phyloP scores from a whole-genome alignment of 1,140 invertebrate genomes.

The Scaptomyza pallida region DNA sequence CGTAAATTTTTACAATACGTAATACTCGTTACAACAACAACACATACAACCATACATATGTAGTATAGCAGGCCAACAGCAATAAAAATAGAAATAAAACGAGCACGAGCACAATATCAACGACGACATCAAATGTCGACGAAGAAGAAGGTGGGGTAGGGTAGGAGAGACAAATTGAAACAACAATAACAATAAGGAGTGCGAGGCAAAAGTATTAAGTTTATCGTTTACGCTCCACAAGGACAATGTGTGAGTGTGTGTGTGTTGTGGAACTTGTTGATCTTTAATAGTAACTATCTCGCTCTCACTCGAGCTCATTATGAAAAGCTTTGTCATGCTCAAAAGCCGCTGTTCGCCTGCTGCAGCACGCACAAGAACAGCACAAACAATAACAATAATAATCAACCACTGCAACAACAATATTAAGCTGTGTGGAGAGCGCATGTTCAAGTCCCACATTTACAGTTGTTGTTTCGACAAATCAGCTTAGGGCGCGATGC shows the following conservation, averaged over 20 bases:
- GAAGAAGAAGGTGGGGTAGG: conserved; percentile 8
- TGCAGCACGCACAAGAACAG: conserved; percentile 51
- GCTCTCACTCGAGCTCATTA: not conserved
- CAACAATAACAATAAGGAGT: not conserved
- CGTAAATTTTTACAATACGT: conserved; percentile 66
- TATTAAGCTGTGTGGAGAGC: conserved; percentile 21
- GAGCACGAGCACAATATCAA: conserved; percentile 42
- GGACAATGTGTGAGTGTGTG: not conserved
- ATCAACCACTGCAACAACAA: conserved; percentile 50
- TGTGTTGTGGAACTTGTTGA: no score
- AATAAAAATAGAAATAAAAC: conserved; percentile 55
- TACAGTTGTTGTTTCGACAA: conserved; percentile 72
- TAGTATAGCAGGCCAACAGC: conserved; percentile 43
- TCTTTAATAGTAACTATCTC: not conserved
- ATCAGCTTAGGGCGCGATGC: conserved; percentile 59
- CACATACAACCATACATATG: conserved; percentile 10
- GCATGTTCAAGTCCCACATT: conserved; percentile 61
- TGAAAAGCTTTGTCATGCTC: conserved; percentile 8
- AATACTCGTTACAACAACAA: conserved; percentile 54
- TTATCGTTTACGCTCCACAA: not conserved
- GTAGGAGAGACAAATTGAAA: conserved; percentile 19
- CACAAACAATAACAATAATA: conserved; percentile 15
- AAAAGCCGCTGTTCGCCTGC: conserved; percentile 43
- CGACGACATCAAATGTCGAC: conserved; percentile 45
- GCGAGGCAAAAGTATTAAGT: conserved; percentile 10